phyloP scores from a whole-genome alignment of 2,888 invertebrate species.

The Pristionchus exspectatus region DNA sequence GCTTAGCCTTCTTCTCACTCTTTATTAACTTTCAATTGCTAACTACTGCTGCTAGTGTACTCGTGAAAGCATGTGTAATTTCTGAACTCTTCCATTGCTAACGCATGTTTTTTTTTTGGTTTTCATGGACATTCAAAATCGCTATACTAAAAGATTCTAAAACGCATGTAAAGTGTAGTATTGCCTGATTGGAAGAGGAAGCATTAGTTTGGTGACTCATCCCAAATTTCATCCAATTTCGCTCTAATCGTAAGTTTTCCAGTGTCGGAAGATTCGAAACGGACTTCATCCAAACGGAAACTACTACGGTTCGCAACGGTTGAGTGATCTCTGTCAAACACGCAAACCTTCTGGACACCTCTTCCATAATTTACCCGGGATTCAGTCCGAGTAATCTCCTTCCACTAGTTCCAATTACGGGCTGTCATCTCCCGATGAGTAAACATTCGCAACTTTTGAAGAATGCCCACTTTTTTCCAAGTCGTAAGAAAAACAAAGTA shows the following conservation, averaged over 20 bases:
- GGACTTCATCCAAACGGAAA: slow-evolving; percentile 67
- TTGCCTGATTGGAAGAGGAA: background rate
- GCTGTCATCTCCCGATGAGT: too few species aligned
- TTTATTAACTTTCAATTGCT: background rate
- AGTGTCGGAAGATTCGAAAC: slow-evolving; percentile 60
- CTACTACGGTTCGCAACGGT: slow-evolving; percentile 67
- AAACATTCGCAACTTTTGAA: too few species aligned
- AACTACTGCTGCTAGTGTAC: background rate
- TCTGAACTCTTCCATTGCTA: too few species aligned
- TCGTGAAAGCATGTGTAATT: too few species aligned
- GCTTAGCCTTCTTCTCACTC: background rate
- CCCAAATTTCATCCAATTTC: background rate
- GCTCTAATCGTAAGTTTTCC: background rate
- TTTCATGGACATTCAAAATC: too few species aligned
- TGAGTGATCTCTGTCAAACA: slow-evolving; percentile 6
- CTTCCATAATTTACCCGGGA: background rate
- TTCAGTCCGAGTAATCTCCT: too few species aligned
- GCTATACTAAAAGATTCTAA: too few species aligned
- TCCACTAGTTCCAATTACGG: too few species aligned
- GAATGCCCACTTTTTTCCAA: too few species aligned
- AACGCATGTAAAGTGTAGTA: background rate
- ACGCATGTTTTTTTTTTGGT: too few species aligned
- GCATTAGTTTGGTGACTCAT: background rate
- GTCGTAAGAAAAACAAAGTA: too few species aligned
- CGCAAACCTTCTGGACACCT: background rate